Evolutionary conservation across 2,113 vertebrate species (phyloP).

Genomic region (Hippotragus niger): DNA sequence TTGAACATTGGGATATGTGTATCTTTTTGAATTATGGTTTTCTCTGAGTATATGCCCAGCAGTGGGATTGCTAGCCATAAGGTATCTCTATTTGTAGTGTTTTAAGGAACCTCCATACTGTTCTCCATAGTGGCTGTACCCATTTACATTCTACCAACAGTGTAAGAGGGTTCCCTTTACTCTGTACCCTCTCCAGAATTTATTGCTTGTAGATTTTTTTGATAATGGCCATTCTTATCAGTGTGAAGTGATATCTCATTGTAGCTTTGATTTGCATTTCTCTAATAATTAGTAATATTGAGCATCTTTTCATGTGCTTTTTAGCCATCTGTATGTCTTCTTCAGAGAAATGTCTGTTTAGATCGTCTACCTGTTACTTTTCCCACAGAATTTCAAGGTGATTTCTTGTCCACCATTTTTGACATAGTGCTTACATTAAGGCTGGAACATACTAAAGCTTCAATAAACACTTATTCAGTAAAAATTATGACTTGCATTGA

Average conservation of each 20-base stretch:
- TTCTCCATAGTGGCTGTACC: neutral
- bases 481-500: neutral
- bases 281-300: neutral
- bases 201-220: neutral
- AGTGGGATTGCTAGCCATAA: neutral
- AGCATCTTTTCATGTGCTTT: neutral
- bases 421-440: neutral
- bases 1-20: rapidly evolving
- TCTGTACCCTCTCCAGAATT: neutral
- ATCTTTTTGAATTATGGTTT: neutral
- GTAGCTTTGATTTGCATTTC: neutral
- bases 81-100: neutral
- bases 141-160: neutral
- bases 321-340: neutral
- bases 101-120: neutral
- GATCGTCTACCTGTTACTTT: neutral
- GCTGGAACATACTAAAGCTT: neutral
- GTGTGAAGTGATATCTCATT: neutral
- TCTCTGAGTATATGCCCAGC: neutral
- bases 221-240: neutral
- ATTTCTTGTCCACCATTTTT: neutral
- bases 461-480: neutral
- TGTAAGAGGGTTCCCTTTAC: neutral
- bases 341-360: neutral
- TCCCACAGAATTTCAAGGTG: neutral